Evolutionary conservation across 1,140 invertebrate species (phyloP).

Genomic region (Drosophila tsacasi): DNA sequence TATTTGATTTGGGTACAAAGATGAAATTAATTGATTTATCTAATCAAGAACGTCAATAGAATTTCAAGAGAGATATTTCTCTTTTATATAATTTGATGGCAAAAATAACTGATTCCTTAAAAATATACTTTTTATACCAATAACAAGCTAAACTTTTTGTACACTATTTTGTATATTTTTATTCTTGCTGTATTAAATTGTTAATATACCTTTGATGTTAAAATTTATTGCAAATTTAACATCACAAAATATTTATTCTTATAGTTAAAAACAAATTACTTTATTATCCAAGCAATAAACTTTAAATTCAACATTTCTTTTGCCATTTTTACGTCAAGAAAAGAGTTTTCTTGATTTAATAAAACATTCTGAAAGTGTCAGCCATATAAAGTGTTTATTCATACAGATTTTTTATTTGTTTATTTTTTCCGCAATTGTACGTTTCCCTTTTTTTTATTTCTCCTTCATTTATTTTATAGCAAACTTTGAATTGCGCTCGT

Average conservation of each 20-base stretch:
- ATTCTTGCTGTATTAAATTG: neutral
- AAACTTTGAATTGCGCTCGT: conserved; percentile 8
- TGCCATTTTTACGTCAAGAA: neutral
- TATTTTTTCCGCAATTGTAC: conserved; percentile 9
- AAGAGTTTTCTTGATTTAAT: conserved; percentile 1
- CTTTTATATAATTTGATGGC: too few species aligned
- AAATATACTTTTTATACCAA: neutral
- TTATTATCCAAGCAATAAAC: neutral
- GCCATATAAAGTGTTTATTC: conserved; percentile 17
- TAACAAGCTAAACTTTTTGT: too few species aligned
- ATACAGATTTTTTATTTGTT: conserved; percentile 12
- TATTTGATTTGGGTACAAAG: conserved; percentile 1
- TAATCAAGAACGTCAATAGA: neutral
- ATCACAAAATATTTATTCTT: neutral
- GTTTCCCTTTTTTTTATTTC: conserved; percentile 12
- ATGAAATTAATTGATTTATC: conserved; percentile 18
- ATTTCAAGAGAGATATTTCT: neutral
- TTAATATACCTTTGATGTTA: neutral
- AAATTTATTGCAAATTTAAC: neutral
- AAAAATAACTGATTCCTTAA: neutral
- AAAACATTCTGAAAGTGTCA: neutral
- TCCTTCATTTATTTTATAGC: conserved; percentile 9
- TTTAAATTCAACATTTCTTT: neutral
- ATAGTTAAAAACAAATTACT: neutral
- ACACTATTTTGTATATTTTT: too few species aligned